A percentile compares a stretch with the other conserved stretches of the same genome.
Evolutionary conservation across 2,888 invertebrate species (phyloP).

Genomic region (Hyalella azteca): DNA sequence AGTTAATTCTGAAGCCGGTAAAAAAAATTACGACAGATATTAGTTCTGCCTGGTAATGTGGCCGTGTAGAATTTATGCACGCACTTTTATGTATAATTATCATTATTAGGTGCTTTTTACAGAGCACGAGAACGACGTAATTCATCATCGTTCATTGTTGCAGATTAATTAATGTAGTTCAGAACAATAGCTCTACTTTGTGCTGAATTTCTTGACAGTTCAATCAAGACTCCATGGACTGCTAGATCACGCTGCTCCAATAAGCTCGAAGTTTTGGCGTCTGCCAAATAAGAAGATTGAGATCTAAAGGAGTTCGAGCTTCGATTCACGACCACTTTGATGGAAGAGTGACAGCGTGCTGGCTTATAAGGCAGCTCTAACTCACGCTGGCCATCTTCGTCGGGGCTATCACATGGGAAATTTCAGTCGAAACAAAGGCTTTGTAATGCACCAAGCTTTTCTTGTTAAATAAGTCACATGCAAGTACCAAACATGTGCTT

Average conservation of each 20-base stretch:
- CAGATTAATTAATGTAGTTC: no score
- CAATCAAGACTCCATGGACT: no score
- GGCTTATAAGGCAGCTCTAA: not conserved
- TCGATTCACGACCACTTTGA: conserved; percentile 26
- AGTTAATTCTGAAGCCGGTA: no score
- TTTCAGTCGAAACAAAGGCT: conserved; percentile 27
- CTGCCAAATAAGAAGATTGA: conserved; percentile 29
- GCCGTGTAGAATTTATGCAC: no score
- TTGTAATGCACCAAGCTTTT: conserved; percentile 7
- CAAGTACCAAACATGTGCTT: not conserved
- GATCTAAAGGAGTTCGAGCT: conserved; percentile 11
- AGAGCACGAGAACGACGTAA: no score
- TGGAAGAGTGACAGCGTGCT: conserved; percentile 10
- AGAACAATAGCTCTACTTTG: no score
- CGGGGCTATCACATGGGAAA: conserved; percentile 24
- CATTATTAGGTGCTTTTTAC: no score
- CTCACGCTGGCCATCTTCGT: conserved; percentile 11
- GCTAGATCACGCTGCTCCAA: conserved; percentile 7
- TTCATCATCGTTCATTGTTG: no score
- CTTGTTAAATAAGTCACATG: not conserved
- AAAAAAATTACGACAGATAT: no score
- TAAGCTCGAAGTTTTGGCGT: conserved; percentile 1
- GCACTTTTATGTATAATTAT: no score
- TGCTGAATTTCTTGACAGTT: no score
- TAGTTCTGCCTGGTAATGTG: no score